Evolutionary conservation across 1,140 invertebrate genomes (phyloP).

Genomic region (Matsumurasca onukii): DNA sequence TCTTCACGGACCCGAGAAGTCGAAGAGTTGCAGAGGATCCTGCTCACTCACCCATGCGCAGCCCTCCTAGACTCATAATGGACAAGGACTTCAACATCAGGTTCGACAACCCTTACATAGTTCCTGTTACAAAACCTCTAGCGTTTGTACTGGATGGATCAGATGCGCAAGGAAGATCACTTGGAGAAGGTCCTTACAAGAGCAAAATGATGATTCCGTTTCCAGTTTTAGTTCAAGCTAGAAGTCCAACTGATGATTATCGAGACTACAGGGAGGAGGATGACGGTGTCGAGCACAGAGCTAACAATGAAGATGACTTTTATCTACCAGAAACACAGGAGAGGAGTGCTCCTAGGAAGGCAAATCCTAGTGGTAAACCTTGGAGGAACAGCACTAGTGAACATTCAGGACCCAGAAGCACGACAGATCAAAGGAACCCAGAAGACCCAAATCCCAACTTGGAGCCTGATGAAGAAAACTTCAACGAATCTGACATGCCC

Average conservation of each 20-base stretch:
- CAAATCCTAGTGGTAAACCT: neutral
- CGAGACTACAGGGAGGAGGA: constrained; percentile 1
- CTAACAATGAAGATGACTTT: constrained; percentile 8
- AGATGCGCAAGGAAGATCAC: neutral
- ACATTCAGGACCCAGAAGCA: neutral
- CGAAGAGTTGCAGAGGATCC: too few relatives aligned
- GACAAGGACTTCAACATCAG: constrained; percentile 18
- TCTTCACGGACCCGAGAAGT: neutral
- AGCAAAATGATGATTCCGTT: constrained; percentile 18
- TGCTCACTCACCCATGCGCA: too few relatives aligned
- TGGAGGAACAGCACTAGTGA: neutral
- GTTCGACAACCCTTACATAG: constrained; percentile 14
- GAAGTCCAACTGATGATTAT: neutral
- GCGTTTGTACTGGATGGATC: neutral
- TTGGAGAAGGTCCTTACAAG: neutral
- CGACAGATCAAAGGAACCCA: neutral
- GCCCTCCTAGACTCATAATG: neutral
- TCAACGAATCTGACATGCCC: neutral
- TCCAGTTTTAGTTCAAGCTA: constrained; percentile 12
- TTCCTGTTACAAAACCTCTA: constrained; percentile 10
- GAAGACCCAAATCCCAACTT: neutral
- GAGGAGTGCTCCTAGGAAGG: neutral
- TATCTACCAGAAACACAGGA: neutral
- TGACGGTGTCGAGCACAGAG: neutral
- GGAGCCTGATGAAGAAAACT: neutral